Percentiles rank a stretch among this genome's conserved stretches.
phyloP scores from a whole-genome alignment of 2,888 invertebrate genomes.

The Dione vanillae region DNA sequence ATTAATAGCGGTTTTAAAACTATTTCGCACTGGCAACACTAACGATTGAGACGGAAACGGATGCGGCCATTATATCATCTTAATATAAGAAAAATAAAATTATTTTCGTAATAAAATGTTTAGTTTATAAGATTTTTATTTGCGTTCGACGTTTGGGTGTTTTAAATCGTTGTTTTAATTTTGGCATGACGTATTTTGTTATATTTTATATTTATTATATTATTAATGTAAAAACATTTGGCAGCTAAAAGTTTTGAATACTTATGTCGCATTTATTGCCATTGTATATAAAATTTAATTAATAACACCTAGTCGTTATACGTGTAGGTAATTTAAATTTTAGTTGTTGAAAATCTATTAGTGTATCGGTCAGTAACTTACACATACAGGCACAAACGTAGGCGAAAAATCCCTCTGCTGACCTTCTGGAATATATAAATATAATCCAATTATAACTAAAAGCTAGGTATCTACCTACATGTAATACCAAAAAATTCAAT shows the following conservation, averaged over 20 bases:
- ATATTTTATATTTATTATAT: slow-evolving; percentile 31
- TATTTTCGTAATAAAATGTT: slow-evolving; percentile 71
- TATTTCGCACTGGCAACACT: slow-evolving; percentile 79
- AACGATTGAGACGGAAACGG: slow-evolving; percentile 73
- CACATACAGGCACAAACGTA: too few relatives aligned
- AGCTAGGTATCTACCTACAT: too few relatives aligned
- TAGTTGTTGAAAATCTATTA: neutral
- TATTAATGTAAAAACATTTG: neutral
- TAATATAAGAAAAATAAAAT: slow-evolving; percentile 60
- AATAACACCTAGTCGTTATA: neutral
- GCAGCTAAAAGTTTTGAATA: slow-evolving; percentile 7
- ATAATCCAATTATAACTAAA: too few relatives aligned
- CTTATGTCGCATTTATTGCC: slow-evolving; percentile 12
- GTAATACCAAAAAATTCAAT: too few relatives aligned
- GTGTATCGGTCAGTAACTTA: neutral
- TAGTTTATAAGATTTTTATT: slow-evolving; percentile 62
- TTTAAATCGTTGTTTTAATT: slow-evolving; percentile 33
- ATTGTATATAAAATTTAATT: slow-evolving; percentile 11
- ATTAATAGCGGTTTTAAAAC: slow-evolving; percentile 78
- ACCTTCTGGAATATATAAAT: too few relatives aligned
- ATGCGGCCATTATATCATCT: slow-evolving; percentile 75
- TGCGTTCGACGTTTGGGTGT: slow-evolving; percentile 44
- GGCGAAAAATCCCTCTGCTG: too few relatives aligned
- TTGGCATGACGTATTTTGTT: slow-evolving; percentile 31
- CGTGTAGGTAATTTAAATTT: neutral